phyloP scores from a whole-genome alignment of 35 echinoderm and acorn worm genomes.

The Holothuria glaberrima region DNA sequence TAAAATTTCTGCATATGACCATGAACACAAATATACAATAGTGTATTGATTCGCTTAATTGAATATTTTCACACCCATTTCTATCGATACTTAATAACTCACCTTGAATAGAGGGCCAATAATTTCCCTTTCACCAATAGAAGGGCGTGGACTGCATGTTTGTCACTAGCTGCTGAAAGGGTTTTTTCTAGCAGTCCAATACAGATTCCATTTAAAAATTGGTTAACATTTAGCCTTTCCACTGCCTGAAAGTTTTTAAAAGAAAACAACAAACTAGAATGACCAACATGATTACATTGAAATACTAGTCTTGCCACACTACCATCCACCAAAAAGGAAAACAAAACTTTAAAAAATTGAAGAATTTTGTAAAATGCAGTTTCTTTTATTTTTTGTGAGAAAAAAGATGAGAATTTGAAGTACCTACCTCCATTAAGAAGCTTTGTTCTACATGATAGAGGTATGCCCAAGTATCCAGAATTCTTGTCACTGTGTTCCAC shows the following conservation, averaged over 20 bases:
- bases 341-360: too few species aligned
- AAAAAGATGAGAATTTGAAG: too few species aligned
- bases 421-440: constrained; percentile 45
- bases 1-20: too few species aligned
- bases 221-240: constrained; percentile 49
- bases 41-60: not conserved
- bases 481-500: constrained; percentile 15
- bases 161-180: constrained; percentile 13
- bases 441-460: constrained; percentile 45
- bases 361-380: too few species aligned
- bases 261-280: not conserved
- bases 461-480: constrained; percentile 25
- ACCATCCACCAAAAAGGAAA: too few species aligned
- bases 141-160: not conserved
- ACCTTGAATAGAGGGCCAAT: constrained; percentile 47
- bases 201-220: constrained; percentile 45
- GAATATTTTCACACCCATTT: not conserved
- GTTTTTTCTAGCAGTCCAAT: constrained; percentile 37
- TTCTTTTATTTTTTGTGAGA: too few species aligned
- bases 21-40: too few species aligned
- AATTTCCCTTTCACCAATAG: constrained; percentile 50
- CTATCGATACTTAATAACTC: not conserved
- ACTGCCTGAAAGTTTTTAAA: constrained; percentile 32
- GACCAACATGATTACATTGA: too few species aligned
- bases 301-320: too few species aligned